Percentiles rank a stretch among this genome's conserved stretches.
Conservation (phyloP, 2,113 vertebrate genomes). For the Aphyosemion australe region DNA sequence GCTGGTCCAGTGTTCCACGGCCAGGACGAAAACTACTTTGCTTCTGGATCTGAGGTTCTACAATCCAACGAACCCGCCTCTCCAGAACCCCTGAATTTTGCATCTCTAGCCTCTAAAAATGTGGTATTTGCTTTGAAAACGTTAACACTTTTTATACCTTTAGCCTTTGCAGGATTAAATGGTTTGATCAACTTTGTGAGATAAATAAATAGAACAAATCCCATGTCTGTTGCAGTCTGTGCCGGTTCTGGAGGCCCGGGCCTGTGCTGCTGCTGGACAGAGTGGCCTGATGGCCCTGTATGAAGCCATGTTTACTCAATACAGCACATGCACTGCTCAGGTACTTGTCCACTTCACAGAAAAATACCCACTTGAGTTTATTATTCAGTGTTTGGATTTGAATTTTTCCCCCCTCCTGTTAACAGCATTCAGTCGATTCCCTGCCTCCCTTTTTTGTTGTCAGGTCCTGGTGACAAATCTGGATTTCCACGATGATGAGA, state of each 20-base stretch:
- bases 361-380: neutral
- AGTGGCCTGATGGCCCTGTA: conserved; percentile 98
- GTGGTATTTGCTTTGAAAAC: too few relatives aligned
- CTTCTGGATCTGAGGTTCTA: too few relatives aligned
- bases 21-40: too few relatives aligned
- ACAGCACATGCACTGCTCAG: conserved; percentile 97
- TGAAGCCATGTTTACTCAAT: conserved; percentile 99
- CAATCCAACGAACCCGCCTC: too few relatives aligned
- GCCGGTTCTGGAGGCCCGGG: conserved; percentile 92
- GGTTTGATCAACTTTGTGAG: neutral
- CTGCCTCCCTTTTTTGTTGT: neutral
- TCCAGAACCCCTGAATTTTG: too few relatives aligned
- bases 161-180: too few relatives aligned
- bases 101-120: too few relatives aligned
- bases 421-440: neutral
- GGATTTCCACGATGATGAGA: conserved; percentile 96
- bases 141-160: too few relatives aligned
- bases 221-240: conserved; percentile 79
- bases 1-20: too few relatives aligned
- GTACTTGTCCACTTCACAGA: conserved; percentile 61
- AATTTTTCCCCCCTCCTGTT: neutral
- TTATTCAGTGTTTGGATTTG: neutral
- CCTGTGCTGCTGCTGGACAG: conserved; percentile 96
- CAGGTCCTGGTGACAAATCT: conserved; percentile 97
- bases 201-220: neutral